Conservation (phyloP, 1,140 invertebrate genomes). For the Mycetomoellerius zeteki region DNA sequence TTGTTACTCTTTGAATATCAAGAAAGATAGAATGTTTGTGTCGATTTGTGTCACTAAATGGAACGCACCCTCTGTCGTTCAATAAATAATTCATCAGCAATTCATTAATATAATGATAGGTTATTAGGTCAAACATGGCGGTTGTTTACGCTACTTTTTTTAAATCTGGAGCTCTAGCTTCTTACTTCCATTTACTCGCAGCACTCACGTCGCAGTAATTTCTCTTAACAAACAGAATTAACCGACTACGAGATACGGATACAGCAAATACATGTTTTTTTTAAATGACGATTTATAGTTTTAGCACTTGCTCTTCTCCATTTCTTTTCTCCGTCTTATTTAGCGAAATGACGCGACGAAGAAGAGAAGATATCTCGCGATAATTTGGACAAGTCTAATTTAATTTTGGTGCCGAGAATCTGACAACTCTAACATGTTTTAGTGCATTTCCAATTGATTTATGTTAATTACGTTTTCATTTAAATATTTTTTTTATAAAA, state of each 20-base stretch:
- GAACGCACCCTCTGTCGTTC: no score
- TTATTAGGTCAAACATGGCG: no score
- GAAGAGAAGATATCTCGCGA: neutral
- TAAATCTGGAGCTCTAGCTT: neutral
- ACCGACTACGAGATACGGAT: constrained; percentile 3
- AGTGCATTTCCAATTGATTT: neutral
- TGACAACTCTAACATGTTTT: neutral
- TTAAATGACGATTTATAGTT: neutral
- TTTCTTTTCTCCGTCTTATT: neutral
- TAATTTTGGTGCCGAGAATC: neutral
- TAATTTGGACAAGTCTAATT: neutral
- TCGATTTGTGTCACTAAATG: no score
- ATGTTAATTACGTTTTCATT: neutral
- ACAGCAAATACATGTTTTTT: neutral
- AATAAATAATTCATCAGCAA: no score
- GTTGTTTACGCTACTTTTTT: no score
- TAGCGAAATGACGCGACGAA: neutral
- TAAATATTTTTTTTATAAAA: neutral
- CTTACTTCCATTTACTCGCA: neutral
- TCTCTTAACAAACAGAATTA: neutral
- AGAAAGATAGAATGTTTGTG: no score
- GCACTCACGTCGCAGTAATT: neutral
- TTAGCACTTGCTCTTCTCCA: neutral
- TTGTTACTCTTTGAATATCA: no score
- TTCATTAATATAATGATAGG: no score